Percentiles rank a stretch among this genome's conserved stretches.
These are phyloP conservation scores for Plectrocnemia conspersa DNA, from an alignment of 1,140 invertebrate species.

Conservation along the genomic window DNA sequence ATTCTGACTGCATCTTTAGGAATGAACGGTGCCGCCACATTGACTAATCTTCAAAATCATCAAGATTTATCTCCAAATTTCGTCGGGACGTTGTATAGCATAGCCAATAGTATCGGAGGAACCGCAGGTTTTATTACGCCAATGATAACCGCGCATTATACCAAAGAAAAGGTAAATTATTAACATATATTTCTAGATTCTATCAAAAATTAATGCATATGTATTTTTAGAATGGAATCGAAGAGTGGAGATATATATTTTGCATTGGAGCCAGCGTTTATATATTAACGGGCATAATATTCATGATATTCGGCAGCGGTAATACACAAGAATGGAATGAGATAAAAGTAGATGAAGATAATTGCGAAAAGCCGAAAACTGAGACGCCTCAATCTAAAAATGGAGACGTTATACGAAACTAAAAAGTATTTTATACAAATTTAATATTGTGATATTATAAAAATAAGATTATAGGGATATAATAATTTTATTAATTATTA, in stretches of 20 bases:
- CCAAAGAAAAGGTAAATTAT: constrained; percentile 58
- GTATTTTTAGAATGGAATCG: constrained; percentile 64
- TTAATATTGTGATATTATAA: too few species aligned
- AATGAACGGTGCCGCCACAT: constrained; percentile 76
- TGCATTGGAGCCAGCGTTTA: constrained; percentile 68
- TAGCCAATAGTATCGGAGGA: constrained; percentile 68
- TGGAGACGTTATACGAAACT: neutral
- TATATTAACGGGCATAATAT: constrained; percentile 61
- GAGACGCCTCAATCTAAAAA: neutral
- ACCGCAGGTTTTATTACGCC: constrained; percentile 71
- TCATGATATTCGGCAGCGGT: constrained; percentile 62
- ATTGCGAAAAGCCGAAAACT: neutral
- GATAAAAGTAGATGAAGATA: neutral
- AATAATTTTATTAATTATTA: too few species aligned
- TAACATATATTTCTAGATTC: too few species aligned
- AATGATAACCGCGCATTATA: constrained; percentile 63
- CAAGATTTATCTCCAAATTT: constrained; percentile 76
- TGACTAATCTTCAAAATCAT: constrained; percentile 79
- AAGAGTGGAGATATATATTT: constrained; percentile 74
- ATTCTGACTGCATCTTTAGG: constrained; percentile 71
- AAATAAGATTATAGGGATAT: too few species aligned
- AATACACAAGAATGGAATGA: constrained; percentile 63
- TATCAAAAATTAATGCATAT: constrained; percentile 12
- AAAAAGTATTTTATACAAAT: too few species aligned
- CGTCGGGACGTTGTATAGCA: constrained; percentile 71